Conservation (phyloP, 1,140 invertebrate genomes). For the Zaprionus davidi region DNA sequence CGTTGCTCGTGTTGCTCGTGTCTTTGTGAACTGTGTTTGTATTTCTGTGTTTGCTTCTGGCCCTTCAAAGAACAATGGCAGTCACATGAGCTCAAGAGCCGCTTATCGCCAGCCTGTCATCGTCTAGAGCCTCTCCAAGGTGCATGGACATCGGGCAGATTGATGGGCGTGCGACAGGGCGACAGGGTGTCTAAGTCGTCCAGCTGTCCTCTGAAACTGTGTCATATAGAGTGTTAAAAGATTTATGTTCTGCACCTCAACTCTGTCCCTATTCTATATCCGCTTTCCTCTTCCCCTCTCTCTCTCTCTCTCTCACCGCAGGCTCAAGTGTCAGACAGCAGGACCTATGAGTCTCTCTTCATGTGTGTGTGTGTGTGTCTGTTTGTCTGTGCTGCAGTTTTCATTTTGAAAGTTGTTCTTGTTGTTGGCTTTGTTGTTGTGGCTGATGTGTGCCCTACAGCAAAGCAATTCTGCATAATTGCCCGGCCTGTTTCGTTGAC, state of each 20-base stretch:
- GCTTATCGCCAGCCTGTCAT: constrained; percentile 70
- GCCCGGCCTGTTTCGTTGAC: constrained; percentile 21
- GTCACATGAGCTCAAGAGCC: constrained; percentile 23
- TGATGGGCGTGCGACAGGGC: constrained; percentile 61
- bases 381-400: constrained; percentile 34
- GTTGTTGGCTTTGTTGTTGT: constrained; percentile 23
- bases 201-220: constrained; percentile 56
- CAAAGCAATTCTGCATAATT: constrained; percentile 49
- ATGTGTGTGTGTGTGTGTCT: constrained; percentile 12
- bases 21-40: background rate
- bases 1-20: too few species aligned
- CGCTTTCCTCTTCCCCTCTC: background rate
- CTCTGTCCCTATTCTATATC: constrained; percentile 26
- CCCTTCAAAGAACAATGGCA: constrained; percentile 57
- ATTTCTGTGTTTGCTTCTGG: constrained; percentile 37
- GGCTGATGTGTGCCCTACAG: constrained; percentile 34
- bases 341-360: constrained; percentile 25
- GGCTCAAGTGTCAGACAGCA: constrained; percentile 69
- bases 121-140: constrained; percentile 63
- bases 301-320: constrained; percentile 63
- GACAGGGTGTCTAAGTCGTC: background rate
- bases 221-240: constrained; percentile 82
- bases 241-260: constrained; percentile 71
- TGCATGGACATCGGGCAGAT: constrained; percentile 71
- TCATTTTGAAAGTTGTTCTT: constrained; percentile 43